Percentiles rank a stretch among this genome's conserved stretches.
Conservation (phyloP, 2,113 vertebrate species). For the Hymenochirus boettgeri region DNA sequence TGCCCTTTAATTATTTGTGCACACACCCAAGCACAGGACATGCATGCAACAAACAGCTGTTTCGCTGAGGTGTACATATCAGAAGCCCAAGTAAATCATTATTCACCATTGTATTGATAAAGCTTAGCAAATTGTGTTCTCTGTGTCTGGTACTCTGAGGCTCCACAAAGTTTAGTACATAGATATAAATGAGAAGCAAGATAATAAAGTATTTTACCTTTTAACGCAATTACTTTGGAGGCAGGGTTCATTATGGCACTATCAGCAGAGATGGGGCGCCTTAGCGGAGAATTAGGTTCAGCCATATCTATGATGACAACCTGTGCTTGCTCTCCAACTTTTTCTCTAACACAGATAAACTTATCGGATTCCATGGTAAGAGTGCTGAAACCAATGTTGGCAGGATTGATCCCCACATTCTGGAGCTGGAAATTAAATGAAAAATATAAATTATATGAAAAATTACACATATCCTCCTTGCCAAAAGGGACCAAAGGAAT, state of each 20-base stretch:
- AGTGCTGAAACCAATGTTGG: slow-evolving; percentile 88
- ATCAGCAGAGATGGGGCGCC: slow-evolving; percentile 86
- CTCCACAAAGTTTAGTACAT: background rate
- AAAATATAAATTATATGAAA: too few species aligned
- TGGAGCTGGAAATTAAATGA: slow-evolving; percentile 69
- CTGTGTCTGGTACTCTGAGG: background rate
- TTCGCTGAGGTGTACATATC: too few species aligned
- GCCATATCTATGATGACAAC: slow-evolving; percentile 85
- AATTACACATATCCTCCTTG: too few species aligned
- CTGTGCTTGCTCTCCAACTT: slow-evolving; percentile 85
- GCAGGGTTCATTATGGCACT: slow-evolving; percentile 90
- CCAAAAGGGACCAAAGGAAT: too few species aligned
- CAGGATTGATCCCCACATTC: slow-evolving; percentile 84
- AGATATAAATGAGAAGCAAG: background rate
- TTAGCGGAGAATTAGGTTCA: slow-evolving; percentile 75
- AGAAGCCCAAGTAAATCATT: too few species aligned
- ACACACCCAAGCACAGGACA: too few species aligned
- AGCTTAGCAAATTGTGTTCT: too few species aligned
- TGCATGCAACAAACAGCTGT: too few species aligned
- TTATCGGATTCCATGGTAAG: slow-evolving; percentile 92
- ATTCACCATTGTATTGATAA: too few species aligned
- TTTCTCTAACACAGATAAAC: slow-evolving; percentile 88
- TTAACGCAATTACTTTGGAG: slow-evolving; percentile 87
- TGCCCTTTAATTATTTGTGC: too few species aligned
- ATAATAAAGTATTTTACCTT: too few species aligned